phyloP scores from a whole-genome alignment of 2,113 vertebrate species.

The Hydropotes inermis region DNA sequence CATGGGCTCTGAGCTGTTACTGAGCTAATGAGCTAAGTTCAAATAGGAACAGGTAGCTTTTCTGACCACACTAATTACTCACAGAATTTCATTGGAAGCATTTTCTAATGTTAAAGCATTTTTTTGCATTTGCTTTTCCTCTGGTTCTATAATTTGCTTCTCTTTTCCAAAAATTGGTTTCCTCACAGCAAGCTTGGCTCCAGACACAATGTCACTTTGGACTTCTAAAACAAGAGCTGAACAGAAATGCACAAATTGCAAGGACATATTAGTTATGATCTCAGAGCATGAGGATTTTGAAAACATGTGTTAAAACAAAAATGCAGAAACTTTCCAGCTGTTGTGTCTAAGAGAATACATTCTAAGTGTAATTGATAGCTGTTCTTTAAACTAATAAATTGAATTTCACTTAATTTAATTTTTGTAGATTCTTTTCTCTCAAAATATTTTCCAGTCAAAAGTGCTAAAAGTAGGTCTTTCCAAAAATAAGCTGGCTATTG shows the following conservation, averaged over 20 bases:
- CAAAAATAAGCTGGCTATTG: not conserved
- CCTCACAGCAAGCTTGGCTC: slow-evolving; percentile 56
- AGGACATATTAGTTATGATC: not conserved
- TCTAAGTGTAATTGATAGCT: not conserved
- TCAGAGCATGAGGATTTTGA: not conserved
- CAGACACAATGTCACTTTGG: slow-evolving; percentile 48
- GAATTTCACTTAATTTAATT: not conserved
- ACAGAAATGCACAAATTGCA: slow-evolving; percentile 1
- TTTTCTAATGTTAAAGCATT: not conserved
- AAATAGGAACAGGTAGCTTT: not conserved
- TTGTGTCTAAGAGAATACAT: not conserved
- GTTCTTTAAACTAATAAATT: not conserved
- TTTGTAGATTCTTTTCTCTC: not conserved
- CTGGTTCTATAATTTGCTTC: slow-evolving; percentile 26
- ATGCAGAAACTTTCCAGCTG: not conserved
- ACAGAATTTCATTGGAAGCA: slow-evolving; percentile 45
- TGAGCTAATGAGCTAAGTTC: not conserved
- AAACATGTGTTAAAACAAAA: not conserved
- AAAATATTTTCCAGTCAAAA: slow-evolving; percentile 22
- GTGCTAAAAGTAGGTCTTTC: not conserved
- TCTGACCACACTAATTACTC: slow-evolving; percentile 50
- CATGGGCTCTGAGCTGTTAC: not conserved
- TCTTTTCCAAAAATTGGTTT: slow-evolving; percentile 45
- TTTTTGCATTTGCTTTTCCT: slow-evolving; percentile 50
- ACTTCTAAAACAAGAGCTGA: slow-evolving; percentile 63